These are phyloP conservation scores for Dicrurus megarhynchus DNA, from an alignment of 2,113 vertebrate species.

Conservation along the genomic window DNA sequence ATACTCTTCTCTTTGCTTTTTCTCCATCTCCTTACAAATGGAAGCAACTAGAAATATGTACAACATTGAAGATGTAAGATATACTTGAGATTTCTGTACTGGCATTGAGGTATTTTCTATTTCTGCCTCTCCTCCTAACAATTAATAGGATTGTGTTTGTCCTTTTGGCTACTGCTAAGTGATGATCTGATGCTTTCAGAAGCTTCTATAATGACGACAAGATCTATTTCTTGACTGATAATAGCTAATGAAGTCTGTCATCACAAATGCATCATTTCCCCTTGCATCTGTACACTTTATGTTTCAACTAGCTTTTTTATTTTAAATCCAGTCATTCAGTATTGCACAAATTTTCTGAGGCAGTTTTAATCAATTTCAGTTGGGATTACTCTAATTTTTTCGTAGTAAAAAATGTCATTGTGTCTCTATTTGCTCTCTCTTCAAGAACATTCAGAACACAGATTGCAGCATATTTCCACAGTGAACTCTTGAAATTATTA, in stretches of 20 bases:
- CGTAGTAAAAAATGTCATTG: neutral
- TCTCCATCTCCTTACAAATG: neutral
- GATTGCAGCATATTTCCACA: neutral
- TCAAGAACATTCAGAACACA: neutral
- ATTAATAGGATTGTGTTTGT: neutral
- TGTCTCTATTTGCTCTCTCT: neutral
- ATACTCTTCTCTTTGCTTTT: neutral
- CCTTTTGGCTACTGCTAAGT: neutral
- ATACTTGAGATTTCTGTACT: neutral
- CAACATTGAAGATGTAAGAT: neutral
- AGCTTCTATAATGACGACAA: neutral
- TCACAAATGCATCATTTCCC: neutral
- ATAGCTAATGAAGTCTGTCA: neutral
- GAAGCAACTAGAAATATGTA: neutral
- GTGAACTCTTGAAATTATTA: neutral
- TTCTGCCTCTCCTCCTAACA: neutral
- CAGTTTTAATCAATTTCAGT: neutral
- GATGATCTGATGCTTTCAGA: neutral
- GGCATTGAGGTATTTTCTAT: neutral
- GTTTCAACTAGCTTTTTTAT: neutral
- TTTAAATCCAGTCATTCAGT: neutral
- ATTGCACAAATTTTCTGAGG: neutral
- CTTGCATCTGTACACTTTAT: neutral
- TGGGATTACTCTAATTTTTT: neutral
- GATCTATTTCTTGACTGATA: neutral